Evolutionary conservation across 2,113 vertebrate genomes (phyloP), one percentile per base, ranked within the genome.

Genomic region (Conger conger): DNA sequence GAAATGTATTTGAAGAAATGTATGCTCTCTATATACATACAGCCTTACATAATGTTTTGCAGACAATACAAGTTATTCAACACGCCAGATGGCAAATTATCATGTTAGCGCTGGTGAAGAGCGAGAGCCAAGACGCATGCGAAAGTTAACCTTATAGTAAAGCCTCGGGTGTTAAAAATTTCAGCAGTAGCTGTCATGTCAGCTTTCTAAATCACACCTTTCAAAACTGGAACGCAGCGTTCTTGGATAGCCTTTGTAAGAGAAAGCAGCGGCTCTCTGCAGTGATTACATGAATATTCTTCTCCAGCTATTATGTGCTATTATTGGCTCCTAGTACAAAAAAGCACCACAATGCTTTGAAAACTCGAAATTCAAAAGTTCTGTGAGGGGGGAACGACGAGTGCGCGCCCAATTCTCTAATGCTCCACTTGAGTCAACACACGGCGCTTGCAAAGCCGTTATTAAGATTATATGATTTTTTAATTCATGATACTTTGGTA

Each of bases 71-170:
- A 30, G 68, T 73, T 27, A 33, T 73, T 73, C n/a, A 73, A 33
- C 68, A 73, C 68, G 27, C 23, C 68, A 73, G 68, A 73, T 73
- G 68, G 68, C n/a, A 15, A 73, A 73, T 73, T 73, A 73, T 73
- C n/a, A 30, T 73, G 68, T 33, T 73, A 33, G 27, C 68, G 1
- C 9, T 73, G 68, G 9, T 73, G 68, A 33, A 1, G 3, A 63
- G 57, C 57, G 23, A 63, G 18, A 30, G 68, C 68, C 68, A 73
- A 73, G 68, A 73, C 33, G 68, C 27, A 73, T 33, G 68, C 27
- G 68, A 73, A 33, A 73, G n/a, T 73, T 73, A 30, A 73, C 68
- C 27, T 73, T 73, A 73, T n/a, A 73, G 68, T 73, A 73, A 73
- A 30, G 27, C 68, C 4, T 73, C 9, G 68, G 68, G 68, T n/a